Base-by-base conservation (phyloP, 2,888 invertebrate genomes). In the Lycia hirtaria region DNA sequence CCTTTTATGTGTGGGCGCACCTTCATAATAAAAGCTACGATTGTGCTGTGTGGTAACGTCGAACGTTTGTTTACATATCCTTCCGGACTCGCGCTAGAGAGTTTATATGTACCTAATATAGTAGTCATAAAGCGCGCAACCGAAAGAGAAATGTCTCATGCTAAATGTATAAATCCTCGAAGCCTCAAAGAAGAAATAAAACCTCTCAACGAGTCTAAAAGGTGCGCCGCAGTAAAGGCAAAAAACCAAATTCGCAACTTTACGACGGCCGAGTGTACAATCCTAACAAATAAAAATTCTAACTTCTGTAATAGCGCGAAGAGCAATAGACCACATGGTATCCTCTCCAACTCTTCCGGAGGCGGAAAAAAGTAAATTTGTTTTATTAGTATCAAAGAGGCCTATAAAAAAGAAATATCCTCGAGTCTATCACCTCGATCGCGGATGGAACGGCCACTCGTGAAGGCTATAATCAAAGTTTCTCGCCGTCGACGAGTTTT, bases 391-490 rank as follows among this genome's bases (percentile, higher is more conserved):
- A 90, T 87, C 83, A 88, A 89, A 89, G 81, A 82, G 80, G 81
- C 85, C 76, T 78, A 85, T 89, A 90, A 89, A 91, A 90, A 83
- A 83, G 88, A 88, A 87, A 89, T 89, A 87, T 85, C 77, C 73
- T 68, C 69, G 72, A 83, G 83, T 85, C 87, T 89, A 90, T 90
- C 87, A 85, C 89, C 85, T 88, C 87, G 80, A 86, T 87, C 82
- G 85, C 73, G 79, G 79, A 78, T 77, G 70, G 78, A 87, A 87
- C 83, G 87, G 85, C 85, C 80, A 86, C 84, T 90, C 86, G 84
- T 85, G 88, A 87, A 86, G 73, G 85, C 88, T 86, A 90, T 89
- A 91, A 91, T 89, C 90, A 89, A 90, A 91, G 88, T 91, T 90
- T 88, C 81, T 79, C 84, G 80, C 81, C 86, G 88, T 87, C 83